Evolutionary conservation across 1,140 invertebrate genomes (phyloP).

Genomic region (Drosophila oshimai): DNA sequence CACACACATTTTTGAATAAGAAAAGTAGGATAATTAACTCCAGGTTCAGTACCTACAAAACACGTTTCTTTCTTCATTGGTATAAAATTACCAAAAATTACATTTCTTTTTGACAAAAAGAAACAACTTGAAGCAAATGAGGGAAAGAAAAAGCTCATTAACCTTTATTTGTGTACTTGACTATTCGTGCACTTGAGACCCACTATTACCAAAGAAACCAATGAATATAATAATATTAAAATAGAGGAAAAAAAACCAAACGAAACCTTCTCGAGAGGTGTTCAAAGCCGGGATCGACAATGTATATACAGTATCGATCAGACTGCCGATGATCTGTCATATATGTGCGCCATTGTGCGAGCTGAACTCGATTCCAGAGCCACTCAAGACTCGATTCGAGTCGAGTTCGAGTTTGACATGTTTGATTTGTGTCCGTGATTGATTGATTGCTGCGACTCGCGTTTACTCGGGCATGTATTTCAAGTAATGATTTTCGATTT

Average conservation of each 20-base stretch:
- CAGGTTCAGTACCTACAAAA: no score
- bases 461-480: conserved; percentile 34
- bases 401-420: conserved; percentile 42
- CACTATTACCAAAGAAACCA: neutral
- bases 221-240: conserved; percentile 19
- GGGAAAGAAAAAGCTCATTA: conserved; percentile 63
- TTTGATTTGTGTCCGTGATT: conserved; percentile 75
- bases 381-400: conserved; percentile 37
- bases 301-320: conserved; percentile 27
- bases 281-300: conserved; percentile 4
- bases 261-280: conserved; percentile 39
- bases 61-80: no score
- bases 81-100: no score
- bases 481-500: conserved; percentile 77
- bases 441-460: conserved; percentile 73
- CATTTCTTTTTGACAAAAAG: conserved; percentile 27
- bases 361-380: conserved; percentile 47
- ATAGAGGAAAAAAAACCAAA: conserved; percentile 13
- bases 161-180: conserved; percentile 63
- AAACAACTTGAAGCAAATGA: neutral
- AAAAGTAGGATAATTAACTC: no score
- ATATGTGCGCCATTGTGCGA: conserved; percentile 60
- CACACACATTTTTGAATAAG: no score
- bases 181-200: conserved; percentile 47
- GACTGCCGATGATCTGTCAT: conserved; percentile 63